A percentile compares a stretch with the other conserved stretches of the same genome.
These are phyloP conservation scores for Yponomeuta sedellus DNA, from an alignment of 2,888 invertebrate genomes.

Conservation along the genomic window DNA sequence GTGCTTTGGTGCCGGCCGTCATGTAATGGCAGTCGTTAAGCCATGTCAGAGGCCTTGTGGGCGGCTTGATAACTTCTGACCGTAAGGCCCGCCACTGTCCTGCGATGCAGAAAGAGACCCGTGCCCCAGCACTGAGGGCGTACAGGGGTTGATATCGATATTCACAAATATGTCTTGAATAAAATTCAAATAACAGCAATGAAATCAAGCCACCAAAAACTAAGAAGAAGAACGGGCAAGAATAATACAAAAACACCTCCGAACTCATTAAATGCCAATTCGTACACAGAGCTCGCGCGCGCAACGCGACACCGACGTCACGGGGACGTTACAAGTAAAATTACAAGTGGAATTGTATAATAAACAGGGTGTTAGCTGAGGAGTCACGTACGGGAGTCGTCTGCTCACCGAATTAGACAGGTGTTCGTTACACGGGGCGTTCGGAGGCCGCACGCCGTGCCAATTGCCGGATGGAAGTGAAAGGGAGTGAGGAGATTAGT, in stretches of 20 bases:
- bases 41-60: no score
- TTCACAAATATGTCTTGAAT: no score
- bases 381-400: not conserved
- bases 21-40: no score
- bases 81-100: no score
- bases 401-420: constrained; percentile 1
- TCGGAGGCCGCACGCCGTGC: no score
- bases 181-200: not conserved
- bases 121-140: no score
- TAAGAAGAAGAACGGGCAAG: not conserved
- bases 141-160: no score
- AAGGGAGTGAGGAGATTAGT: no score
- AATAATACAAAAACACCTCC: not conserved
- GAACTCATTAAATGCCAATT: not conserved
- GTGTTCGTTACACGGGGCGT: not conserved
- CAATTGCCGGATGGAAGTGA: no score
- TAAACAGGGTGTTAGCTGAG: constrained; percentile 11
- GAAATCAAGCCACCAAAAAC: not conserved
- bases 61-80: no score
- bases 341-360: constrained; percentile 12
- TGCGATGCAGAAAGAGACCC: no score
- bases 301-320: not conserved
- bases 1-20: no score
- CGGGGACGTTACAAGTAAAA: not conserved
- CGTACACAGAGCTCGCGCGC: not conserved